Conservation (phyloP, 1,140 invertebrate species). For the Globodera rostochiensis region DNA sequence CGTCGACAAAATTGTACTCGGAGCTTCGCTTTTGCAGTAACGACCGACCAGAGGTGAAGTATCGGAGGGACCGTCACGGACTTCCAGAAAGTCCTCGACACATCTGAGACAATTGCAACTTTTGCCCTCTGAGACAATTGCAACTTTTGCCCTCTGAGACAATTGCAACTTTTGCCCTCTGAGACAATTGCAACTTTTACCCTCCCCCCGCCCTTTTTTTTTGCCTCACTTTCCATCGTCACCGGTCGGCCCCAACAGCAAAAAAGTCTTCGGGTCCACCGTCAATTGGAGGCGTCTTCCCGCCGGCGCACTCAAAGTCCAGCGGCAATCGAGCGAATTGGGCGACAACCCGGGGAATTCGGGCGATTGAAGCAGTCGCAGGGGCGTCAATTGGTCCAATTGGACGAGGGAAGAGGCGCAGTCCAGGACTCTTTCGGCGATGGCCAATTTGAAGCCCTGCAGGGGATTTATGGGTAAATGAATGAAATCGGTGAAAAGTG, state of each 20-base stretch:
- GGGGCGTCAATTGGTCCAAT: slow-evolving; percentile 51
- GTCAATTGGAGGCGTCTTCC: slow-evolving; percentile 61
- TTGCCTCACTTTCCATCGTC: slow-evolving; percentile 16
- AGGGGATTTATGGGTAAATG: slow-evolving; percentile 20
- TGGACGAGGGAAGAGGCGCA: slow-evolving; percentile 44
- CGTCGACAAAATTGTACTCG: slow-evolving; percentile 59
- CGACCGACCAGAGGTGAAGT: slow-evolving; percentile 51
- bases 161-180: background rate
- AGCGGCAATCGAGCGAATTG: slow-evolving; percentile 34
- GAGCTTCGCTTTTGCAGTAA: slow-evolving; percentile 48
- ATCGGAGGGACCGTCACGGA: slow-evolving; percentile 53
- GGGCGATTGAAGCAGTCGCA: slow-evolving; percentile 40
- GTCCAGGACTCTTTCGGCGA: slow-evolving; percentile 52
- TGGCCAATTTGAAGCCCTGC: slow-evolving; percentile 56
- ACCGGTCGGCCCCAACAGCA: slow-evolving; percentile 32
- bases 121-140: slow-evolving; percentile 23
- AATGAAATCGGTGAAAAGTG: background rate
- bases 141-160: slow-evolving; percentile 21
- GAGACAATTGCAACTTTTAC: no score
- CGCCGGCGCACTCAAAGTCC: slow-evolving; percentile 52
- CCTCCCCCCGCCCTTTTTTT: background rate
- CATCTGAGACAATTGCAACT: slow-evolving; percentile 40
- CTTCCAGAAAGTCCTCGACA: slow-evolving; percentile 55
- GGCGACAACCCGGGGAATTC: slow-evolving; percentile 45
- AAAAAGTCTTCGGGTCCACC: slow-evolving; percentile 50